Evolutionary conservation across 1,140 invertebrate species (phyloP), one percentile per base, ranked within the genome.

Genomic region (Capitella teleta): DNA sequence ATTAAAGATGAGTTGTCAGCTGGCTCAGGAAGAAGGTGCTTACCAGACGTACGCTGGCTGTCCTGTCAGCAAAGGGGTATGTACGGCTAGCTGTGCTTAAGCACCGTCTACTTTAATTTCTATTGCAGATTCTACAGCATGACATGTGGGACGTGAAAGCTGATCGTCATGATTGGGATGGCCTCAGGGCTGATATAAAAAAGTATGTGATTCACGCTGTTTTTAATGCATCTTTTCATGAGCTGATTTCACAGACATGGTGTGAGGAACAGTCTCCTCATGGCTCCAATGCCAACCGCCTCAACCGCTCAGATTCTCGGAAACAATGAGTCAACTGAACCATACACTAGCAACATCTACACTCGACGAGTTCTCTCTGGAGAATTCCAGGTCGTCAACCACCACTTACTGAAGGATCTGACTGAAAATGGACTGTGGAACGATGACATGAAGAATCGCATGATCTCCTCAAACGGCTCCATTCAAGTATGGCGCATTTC

Each of bases 281-380:
- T 98, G 41, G 93, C 96, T 0, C 93, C 94, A 1, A 99, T 98
- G 95, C 96, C 95, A 2, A 99, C 95, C 12, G 94, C 95, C 12
- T 97, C 93, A 1, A 99, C 96, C 0, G 94, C 96, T 5, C 95
- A 98, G 75, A 99, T 99, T 64, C 78, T 99, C 26, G 96, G 95
- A 12, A 98, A 98, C 62, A 98, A 98, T 71, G 94, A 99, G 73
- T 90, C 90, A 0, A 88, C 98, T 64, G 96, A 99, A 73, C 89
- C 95, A 0, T 98, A 96, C 66, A 98, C 93, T 0, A 94, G 86
- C 16, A 99, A 99, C 64, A 89, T 98, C 56, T 99, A 98, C 64
- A 83, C 84, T 21, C 76, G 95, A 55, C 77, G 95, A 42, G 94
- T 98, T 1, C 74, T 97, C 8, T 94, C 91, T 30, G 93, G 92